Evolutionary conservation across 2,888 invertebrate species (phyloP), one percentile per base, ranked within the genome.

Genomic region (Idaea aversata): DNA sequence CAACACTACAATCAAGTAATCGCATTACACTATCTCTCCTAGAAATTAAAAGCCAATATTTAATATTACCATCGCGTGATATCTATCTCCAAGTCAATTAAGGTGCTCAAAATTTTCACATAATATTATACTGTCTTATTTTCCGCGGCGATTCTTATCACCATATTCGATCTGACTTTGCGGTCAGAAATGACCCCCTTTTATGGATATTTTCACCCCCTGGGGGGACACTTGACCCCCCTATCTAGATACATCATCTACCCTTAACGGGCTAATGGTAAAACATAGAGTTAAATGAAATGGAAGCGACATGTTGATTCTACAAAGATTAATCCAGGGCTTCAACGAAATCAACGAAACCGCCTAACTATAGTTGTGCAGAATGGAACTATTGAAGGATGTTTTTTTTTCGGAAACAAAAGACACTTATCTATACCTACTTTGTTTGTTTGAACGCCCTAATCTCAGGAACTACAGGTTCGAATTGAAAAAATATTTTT

Each of bases 171-270:
- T 93, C 92, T 86, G 88, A 91, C 88, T 86, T 82, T 83, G 86
- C 83, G 90, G 91, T 87, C 87, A 90, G 84, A 88, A 90, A 88
- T 89, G 87, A 86, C 88, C 89, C 88, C 90, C 87, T 84, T 89
- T 91, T 91, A 91, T 91, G 91, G 86, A 90, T 88, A 90, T 91
- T 91, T 76, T 85, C 83, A 81, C 91, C 91, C 91, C 88, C 88
- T 73, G 80, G 90, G 90, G 90, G 90, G 90, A 91, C 91, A 91
- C 91, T 92, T 91, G 91, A 93, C 91, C 91, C 87, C 83, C 79
- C 82, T 88, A 91, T 91, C 91, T 91, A 84, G 86, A 90, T 80
- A 90, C 91, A 91, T 91, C 92, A 92, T 92, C 91, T 88, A 90
- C 92, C 91, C 91, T 88, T 87, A 85, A 83, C 85, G 83, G 85